Base-by-base conservation (phyloP, 2,888 invertebrate species). In the Anodontia alba region DNA sequence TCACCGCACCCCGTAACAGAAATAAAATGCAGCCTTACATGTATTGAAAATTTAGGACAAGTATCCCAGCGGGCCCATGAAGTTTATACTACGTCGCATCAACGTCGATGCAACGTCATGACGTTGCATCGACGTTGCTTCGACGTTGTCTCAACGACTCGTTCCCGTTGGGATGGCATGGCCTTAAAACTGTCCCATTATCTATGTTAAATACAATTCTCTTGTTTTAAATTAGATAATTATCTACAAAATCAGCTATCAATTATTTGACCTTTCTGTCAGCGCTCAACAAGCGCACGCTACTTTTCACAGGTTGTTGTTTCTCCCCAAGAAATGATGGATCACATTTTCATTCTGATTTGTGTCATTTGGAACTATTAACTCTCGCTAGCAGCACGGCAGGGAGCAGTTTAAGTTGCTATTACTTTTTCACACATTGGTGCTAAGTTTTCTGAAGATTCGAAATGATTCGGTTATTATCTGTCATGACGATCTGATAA, bases 381-480 rank as follows among this genome's bases (percentile, higher is more conserved):
- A 62, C 62, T 3, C 33, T 33, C 62, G 33, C 33, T 62, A 33
- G 31, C 62, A 10, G 31, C 33, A 8, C 62, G 1, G 62, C n/a
- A 33, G 31, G 62, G 31, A 8, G 33, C 62, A 31, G 31, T 62
- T 62, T 31, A 62, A 62, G 33, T 33, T 33, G 62, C 62, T 12
- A 62, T 62, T 33, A 62, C 62, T 33, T 66, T 70, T 51, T 84
- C 80, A 68, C 84, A 81, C 81, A 72, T 78, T 31, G 51, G 79
- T 84, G 84, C 51, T 80, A 84, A 81, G 62, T 62, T 31, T 62
- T 54, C 8, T 62, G 62, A 62, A 62, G 62, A 62, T 62, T 81
- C 80, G 77, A 80, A 70, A 76, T 57, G 74, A 51, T 70, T 69
- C 81, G 80, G 84, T 75, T 66, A 77, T 84, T 76, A 84, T 81